Evolutionary conservation across 2,888 invertebrate species (phyloP).

Genomic region (Saturnia pavonia): DNA sequence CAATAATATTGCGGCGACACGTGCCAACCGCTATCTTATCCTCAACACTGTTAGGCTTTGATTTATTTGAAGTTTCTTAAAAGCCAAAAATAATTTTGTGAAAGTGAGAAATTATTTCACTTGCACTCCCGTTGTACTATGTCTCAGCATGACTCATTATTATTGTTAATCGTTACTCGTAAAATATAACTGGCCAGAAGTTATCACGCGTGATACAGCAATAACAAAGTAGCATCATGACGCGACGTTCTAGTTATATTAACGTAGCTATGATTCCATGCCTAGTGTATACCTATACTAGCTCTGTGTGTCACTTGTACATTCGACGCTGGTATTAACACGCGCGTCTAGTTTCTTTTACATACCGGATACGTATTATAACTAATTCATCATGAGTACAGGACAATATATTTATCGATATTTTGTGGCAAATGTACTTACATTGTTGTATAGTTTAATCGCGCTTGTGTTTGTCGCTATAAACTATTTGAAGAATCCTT

Average conservation of each 20-base stretch:
- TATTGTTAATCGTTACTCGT: not conserved
- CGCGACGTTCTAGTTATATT: not conserved
- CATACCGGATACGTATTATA: not conserved
- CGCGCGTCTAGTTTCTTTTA: constrained; percentile 22
- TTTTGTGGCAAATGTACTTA: constrained; percentile 47
- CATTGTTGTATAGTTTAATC: constrained; percentile 46
- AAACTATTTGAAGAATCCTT: constrained; percentile 57
- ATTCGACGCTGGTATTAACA: constrained; percentile 20
- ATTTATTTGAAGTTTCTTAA: not conserved
- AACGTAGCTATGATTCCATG: not conserved
- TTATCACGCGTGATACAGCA: not conserved
- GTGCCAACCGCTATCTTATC: not conserved
- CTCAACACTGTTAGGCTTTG: not conserved
- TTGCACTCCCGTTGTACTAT: not conserved
- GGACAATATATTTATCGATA: constrained; percentile 42
- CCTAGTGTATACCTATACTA: not conserved
- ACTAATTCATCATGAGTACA: constrained; percentile 40
- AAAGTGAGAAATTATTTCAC: not conserved
- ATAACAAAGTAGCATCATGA: not conserved
- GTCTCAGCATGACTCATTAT: not conserved
- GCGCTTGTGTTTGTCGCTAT: constrained; percentile 46
- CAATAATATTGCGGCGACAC: not conserved
- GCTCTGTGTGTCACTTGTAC: constrained; percentile 19
- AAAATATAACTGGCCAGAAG: not conserved
- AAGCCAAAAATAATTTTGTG: not conserved